Evolutionary conservation across 2,113 vertebrate species (phyloP), one percentile per base, ranked within the genome.

Genomic region (Epinephelus lanceolatus): DNA sequence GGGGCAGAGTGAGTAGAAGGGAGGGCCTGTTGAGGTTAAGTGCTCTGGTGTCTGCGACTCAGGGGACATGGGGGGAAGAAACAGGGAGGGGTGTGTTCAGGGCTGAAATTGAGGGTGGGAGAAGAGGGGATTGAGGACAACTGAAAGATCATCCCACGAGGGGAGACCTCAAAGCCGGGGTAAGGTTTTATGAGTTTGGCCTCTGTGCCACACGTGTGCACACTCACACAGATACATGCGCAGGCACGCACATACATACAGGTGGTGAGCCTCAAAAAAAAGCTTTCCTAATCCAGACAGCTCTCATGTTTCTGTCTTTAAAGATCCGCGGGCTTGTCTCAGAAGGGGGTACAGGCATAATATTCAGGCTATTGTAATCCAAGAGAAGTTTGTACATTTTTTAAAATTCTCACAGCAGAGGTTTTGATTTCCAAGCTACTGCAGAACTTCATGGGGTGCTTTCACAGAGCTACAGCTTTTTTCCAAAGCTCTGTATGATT

Each of bases 21-120:
- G 80, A 47, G 65, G 81, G 77, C 55, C 87, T 92, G 91, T 85
- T 80, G 87, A 92, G 94, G 94, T 95, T 95, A 95, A 96, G 95
- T 95, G 95, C 92, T 92, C 87, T 81, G 88, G 79, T 91, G 88
- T 94, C 71, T 91, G 89, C 25, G 61, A 85, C 91, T 89, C 91
- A 14, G 45, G 90, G 90, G 91, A 92, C 52, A 33, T 57, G 60
- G 47, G 76, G 78, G 73, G 55, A 57, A 78, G 81, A 45, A 75
- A 70, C 74, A 55, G 63, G 65, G 79, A 68, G 81, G 80, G 63
- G 33, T 53, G 76, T 70, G 68, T 72, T 87, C 63, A 73, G 51
- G 74, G 81, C 70, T 71, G 66, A 71, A 85, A 70, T 75, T 59
- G 81, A 66, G 81, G 69, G 78, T 82, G 84, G 75, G 30, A 74